Evolutionary conservation across 2,888 invertebrate genomes (phyloP).

Genomic region (Blomia tropicalis): DNA sequence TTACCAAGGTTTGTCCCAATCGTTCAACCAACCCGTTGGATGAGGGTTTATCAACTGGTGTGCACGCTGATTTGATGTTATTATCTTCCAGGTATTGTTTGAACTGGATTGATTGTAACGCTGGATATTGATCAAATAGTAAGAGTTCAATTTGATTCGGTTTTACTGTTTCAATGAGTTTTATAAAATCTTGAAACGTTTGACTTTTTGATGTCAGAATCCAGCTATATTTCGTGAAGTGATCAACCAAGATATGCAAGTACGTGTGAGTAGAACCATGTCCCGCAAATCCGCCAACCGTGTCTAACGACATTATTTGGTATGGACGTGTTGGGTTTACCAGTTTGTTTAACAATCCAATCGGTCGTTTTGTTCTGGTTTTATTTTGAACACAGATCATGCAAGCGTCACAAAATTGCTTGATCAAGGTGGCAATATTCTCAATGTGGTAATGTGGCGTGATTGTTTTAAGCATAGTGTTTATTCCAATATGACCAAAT

Average conservation of each 20-base stretch:
- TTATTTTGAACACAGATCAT: no score
- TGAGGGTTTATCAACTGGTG: background rate
- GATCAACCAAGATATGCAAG: conserved; percentile 10
- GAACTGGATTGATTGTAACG: background rate
- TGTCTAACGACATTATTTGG: conserved; percentile 12
- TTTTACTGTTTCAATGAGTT: conserved; percentile 8
- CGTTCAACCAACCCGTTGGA: conserved; percentile 8
- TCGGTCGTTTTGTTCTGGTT: background rate
- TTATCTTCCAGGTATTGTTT: background rate
- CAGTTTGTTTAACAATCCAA: background rate
- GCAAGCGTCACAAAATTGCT: background rate
- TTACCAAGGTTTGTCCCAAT: conserved; percentile 7
- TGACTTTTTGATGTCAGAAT: conserved; percentile 7
- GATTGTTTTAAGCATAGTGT: background rate
- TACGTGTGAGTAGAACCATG: conserved; percentile 5
- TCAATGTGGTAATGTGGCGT: background rate
- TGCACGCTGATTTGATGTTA: conserved; percentile 1
- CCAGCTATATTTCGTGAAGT: conserved; percentile 4
- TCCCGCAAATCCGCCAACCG: background rate
- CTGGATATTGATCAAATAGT: conserved; percentile 10
- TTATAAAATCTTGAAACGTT: conserved; percentile 6
- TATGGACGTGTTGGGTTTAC: conserved; percentile 7
- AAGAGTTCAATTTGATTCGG: background rate
- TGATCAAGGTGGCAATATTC: background rate
- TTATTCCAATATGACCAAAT: background rate